Evolutionary conservation across 2,113 vertebrate species (phyloP).

Genomic region (Indicator maculatus): DNA sequence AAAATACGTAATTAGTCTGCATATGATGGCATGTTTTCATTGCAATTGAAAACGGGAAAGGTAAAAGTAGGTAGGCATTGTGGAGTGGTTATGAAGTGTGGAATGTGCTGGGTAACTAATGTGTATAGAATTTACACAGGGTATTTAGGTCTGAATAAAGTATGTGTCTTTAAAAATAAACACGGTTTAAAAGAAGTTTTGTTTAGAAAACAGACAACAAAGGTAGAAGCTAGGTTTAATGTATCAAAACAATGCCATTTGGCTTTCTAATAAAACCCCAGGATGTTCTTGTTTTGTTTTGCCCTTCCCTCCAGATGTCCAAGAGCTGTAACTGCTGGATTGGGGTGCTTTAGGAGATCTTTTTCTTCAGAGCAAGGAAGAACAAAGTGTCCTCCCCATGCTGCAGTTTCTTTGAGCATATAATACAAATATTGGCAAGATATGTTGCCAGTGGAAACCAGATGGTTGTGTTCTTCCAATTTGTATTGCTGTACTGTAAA

Average conservation of each 20-base stretch:
- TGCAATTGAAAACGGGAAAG: not conserved
- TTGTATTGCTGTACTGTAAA: not conserved
- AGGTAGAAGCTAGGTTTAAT: not conserved
- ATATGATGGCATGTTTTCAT: not conserved
- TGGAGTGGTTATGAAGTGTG: not conserved
- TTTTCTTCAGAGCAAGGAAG: not conserved
- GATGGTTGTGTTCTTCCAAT: not conserved
- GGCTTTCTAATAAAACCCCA: not conserved
- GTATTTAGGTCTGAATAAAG: not conserved
- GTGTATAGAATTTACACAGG: not conserved
- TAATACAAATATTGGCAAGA: not conserved
- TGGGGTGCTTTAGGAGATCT: not conserved
- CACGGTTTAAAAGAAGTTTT: rapidly evolving
- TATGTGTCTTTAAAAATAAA: not conserved
- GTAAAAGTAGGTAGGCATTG: not conserved
- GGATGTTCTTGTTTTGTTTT: not conserved
- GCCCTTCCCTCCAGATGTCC: not conserved
- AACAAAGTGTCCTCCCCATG: not conserved
- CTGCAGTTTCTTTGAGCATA: not conserved
- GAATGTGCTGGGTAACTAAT: not conserved
- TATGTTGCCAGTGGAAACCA: not conserved
- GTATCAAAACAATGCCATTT: not conserved
- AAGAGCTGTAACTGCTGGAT: not conserved
- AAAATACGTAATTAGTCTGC: not conserved
- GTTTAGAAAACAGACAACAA: not conserved